phyloP scores from a whole-genome alignment of 2,888 invertebrate genomes.

The Drosophila barbarae region DNA sequence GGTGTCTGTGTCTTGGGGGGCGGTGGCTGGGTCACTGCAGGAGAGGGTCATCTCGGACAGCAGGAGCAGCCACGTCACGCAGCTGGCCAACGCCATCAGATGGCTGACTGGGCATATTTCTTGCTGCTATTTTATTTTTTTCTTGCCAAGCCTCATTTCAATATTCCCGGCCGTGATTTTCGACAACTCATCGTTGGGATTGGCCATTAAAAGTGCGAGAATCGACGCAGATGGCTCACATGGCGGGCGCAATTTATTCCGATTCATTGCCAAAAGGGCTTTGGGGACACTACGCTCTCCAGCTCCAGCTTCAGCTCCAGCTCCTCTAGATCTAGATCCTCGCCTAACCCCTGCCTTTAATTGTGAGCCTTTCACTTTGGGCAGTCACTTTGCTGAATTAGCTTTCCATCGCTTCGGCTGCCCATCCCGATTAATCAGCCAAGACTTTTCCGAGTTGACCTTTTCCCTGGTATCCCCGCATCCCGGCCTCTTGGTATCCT shows the following conservation, averaged over 20 bases:
- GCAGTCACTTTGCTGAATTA: constrained; percentile 41
- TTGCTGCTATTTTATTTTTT: neutral
- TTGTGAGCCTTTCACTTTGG: constrained; percentile 35
- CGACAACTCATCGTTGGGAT: constrained; percentile 59
- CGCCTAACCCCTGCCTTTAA: constrained; percentile 5
- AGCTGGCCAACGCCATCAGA: constrained; percentile 24
- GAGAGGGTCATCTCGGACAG: constrained; percentile 17
- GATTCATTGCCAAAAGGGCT: constrained; percentile 30
- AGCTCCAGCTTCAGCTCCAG: neutral
- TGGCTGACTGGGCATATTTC: constrained; percentile 57
- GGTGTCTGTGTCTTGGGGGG: constrained; percentile 12
- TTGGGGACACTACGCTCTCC: constrained; percentile 14
- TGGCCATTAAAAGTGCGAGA: constrained; percentile 54
- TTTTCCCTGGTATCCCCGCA: neutral
- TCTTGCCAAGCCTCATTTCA: constrained; percentile 50
- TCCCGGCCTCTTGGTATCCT: neutral
- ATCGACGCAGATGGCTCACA: constrained; percentile 33
- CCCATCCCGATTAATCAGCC: constrained; percentile 26
- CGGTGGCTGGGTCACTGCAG: neutral
- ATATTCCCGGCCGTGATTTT: constrained; percentile 45
- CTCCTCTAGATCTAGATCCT: neutral
- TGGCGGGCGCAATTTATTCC: constrained; percentile 22
- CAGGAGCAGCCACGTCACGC: constrained; percentile 36
- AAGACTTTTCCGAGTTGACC: constrained; percentile 8
- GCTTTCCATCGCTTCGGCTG: constrained; percentile 24